Conservation (phyloP, 2,113 vertebrate genomes). For the Vombatus ursinus region DNA sequence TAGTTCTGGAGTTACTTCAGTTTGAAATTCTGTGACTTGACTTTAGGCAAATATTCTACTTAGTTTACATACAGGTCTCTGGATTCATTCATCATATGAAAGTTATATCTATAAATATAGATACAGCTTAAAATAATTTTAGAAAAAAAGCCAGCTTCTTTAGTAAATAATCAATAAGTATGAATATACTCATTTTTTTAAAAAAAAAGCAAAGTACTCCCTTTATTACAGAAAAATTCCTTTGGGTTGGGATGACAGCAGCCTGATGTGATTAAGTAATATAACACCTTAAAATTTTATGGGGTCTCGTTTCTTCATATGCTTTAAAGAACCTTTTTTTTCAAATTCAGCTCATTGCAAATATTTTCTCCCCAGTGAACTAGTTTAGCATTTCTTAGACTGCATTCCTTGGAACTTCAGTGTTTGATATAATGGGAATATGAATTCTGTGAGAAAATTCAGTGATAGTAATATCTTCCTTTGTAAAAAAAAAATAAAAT, state of each 20-base stretch:
- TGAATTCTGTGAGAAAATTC: not conserved
- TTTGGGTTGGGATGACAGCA: not conserved
- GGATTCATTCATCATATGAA: constrained; percentile 13
- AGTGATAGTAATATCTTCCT: not conserved
- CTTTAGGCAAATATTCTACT: constrained; percentile 34
- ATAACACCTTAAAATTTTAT: accelerated
- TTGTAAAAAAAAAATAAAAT: not conserved
- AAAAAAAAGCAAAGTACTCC: not conserved
- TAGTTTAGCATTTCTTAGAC: not conserved
- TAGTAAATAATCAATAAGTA: constrained; percentile 2
- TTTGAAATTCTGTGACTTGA: constrained; percentile 44
- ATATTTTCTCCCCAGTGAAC: not conserved
- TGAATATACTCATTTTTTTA: not conserved
- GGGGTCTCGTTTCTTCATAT: not conserved
- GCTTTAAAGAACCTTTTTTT: not conserved
- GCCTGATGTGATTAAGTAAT: not conserved
- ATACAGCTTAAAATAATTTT: constrained; percentile 13
- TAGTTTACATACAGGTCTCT: constrained; percentile 31
- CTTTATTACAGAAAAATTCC: not conserved
- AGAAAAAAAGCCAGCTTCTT: not conserved
- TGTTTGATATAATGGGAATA: not conserved
- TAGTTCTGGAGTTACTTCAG: constrained; percentile 7
- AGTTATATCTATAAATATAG: not conserved
- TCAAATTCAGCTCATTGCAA: not conserved
- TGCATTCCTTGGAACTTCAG: not conserved